Conservation (phyloP, 2,888 invertebrate species). For the Micoletzkya japonica region DNA sequence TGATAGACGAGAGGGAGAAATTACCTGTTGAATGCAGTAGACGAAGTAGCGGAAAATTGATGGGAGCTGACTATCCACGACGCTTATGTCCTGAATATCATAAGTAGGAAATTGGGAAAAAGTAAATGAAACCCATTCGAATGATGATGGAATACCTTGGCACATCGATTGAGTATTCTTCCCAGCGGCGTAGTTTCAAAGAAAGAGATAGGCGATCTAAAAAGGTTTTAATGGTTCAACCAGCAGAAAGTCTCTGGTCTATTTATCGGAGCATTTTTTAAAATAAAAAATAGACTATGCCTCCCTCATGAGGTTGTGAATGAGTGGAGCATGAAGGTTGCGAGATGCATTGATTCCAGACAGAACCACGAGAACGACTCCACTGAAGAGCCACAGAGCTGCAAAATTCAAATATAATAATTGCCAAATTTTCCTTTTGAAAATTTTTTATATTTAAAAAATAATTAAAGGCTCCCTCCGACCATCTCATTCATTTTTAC, state of each 20-base stretch:
- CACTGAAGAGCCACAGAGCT: too few relatives aligned
- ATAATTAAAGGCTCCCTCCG: too few relatives aligned
- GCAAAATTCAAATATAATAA: background rate
- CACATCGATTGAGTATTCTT: constrained; percentile 65
- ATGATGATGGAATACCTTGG: too few relatives aligned
- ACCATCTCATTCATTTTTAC: too few relatives aligned
- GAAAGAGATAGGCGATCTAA: constrained; percentile 65
- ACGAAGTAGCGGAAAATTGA: constrained; percentile 55
- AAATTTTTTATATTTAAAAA: background rate
- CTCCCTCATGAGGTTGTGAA: constrained; percentile 39
- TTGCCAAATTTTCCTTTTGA: background rate
- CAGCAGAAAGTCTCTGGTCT: too few relatives aligned
- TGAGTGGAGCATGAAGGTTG: constrained; percentile 46
- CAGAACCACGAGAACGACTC: constrained; percentile 42
- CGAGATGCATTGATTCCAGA: constrained; percentile 52
- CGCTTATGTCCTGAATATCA: constrained; percentile 59
- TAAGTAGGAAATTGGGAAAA: too few relatives aligned
- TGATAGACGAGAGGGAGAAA: background rate
- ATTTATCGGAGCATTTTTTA: too few relatives aligned
- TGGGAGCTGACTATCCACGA: constrained; percentile 50
- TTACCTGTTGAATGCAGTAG: constrained; percentile 50
- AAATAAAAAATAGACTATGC: too few relatives aligned
- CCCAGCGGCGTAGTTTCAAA: constrained; percentile 66
- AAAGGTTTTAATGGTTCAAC: too few relatives aligned
- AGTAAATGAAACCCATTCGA: too few relatives aligned